Evolutionary conservation across 2,888 invertebrate species (phyloP).

Genomic region (Trichopria drosophilae): DNA sequence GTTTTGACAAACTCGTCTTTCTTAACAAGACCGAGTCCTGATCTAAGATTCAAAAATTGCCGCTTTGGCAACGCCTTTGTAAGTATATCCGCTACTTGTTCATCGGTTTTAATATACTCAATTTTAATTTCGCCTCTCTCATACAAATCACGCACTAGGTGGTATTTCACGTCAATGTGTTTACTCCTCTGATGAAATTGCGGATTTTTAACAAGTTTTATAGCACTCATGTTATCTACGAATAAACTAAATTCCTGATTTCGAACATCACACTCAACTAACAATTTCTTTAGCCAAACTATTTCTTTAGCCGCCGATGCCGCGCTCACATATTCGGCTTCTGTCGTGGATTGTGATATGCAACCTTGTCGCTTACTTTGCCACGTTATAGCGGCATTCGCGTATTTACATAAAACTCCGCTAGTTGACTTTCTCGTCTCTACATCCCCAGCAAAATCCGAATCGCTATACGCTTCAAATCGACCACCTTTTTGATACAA

Average conservation of each 20-base stretch:
- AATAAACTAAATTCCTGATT: not conserved
- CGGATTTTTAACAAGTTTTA: slow-evolving; percentile 1
- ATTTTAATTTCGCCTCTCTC: not conserved
- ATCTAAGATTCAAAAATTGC: no score
- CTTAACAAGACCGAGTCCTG: no score
- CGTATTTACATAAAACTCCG: slow-evolving; percentile 6
- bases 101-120: not conserved
- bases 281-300: slow-evolving; percentile 18
- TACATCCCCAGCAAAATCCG: slow-evolving; percentile 22
- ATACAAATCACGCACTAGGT: slow-evolving; percentile 2
- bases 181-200: not conserved
- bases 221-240: not conserved
- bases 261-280: slow-evolving; percentile 5
- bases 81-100: slow-evolving; percentile 5
- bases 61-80: no score
- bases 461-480: slow-evolving; percentile 14
- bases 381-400: slow-evolving; percentile 12
- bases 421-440: slow-evolving; percentile 13
- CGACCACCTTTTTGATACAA: slow-evolving; percentile 1
- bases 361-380: slow-evolving; percentile 8
- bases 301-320: slow-evolving; percentile 13
- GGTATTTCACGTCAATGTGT: slow-evolving; percentile 49
- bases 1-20: no score
- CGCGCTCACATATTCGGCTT: slow-evolving; percentile 16
- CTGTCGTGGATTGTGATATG: slow-evolving; percentile 15